Evolutionary conservation across 2,888 invertebrate genomes (phyloP), one percentile per base, ranked within the genome.

Genomic region (Zaprionus lineosus): DNA sequence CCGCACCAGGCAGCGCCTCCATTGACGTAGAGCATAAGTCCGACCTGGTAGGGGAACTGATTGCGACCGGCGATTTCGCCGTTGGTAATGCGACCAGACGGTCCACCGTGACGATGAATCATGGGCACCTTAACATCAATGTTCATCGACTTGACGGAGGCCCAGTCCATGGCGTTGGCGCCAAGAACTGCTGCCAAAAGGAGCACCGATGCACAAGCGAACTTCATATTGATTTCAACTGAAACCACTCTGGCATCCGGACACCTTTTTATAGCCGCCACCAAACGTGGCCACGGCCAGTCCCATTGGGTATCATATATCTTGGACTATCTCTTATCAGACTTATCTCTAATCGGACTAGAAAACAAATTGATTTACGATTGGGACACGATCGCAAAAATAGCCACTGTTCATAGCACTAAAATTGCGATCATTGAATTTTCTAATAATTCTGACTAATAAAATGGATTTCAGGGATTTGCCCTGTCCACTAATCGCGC

Each of bases 21-120:
- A 0, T 12, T 0, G 1, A 81, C 14, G 29, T 72, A 53, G 2
- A 89, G 58, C 48, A 72, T 1, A 3, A 89, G 62, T 15, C 89
- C 89, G 19, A 53, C 86, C 63, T 88, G 88, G 58, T 88, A 84
- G 26, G 88, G 86, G 47, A 87, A 87, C 40, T 89, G 86, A n/a
- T 74, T 76, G 12, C 72, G 82, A 3, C 3, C 14, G 1, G 88
- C 88, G 7, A 58, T 24, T 6, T 67, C 9, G 4, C 89, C 89
- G 4, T 68, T 70, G 18, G 87, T 87, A 26, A 89, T 89, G 28
- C 88, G 88, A 19, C 84, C 87, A 28, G 33, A 37, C 9, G 65
- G 65, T 8, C 12, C 11, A 7, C 16, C 7, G 9, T 12, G 7
- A 4, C 39, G 65, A 11, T 21, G 76, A 0, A 55, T 37, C 36